A percentile compares a stretch with the other conserved stretches of the same genome.
These are phyloP conservation scores for Troglohyphantes excavatus DNA, from an alignment of 2,888 invertebrate species.

Conservation along the genomic window DNA sequence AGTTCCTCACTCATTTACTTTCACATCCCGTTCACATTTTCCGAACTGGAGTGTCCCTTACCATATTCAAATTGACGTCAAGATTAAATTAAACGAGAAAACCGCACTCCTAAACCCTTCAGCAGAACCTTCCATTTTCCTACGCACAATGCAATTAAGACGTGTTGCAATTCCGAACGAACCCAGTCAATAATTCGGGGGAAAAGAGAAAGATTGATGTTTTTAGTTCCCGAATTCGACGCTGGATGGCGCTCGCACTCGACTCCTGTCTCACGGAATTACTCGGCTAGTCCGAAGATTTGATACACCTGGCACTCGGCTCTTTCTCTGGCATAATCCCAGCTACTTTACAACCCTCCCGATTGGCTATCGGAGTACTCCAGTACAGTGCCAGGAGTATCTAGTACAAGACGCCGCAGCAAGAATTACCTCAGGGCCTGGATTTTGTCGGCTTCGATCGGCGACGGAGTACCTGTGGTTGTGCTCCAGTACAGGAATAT, in stretches of 20 bases:
- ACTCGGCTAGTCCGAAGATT: slow-evolving; percentile 68
- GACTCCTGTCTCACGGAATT: slow-evolving; percentile 41
- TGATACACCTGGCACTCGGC: slow-evolving; percentile 71
- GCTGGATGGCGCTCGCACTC: slow-evolving; percentile 62
- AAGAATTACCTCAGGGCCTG: background rate
- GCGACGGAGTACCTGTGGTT: background rate
- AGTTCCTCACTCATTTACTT: too few species aligned
- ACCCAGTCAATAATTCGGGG: slow-evolving; percentile 12
- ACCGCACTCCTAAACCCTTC: too few species aligned
- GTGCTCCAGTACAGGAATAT: slow-evolving; percentile 12
- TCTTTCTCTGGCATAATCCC: slow-evolving; percentile 26
- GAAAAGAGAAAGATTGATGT: slow-evolving; percentile 54
- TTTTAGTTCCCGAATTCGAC: slow-evolving; percentile 22
- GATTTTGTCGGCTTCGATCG: background rate
- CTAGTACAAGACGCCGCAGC: background rate
- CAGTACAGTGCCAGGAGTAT: slow-evolving; percentile 7
- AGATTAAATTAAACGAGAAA: too few species aligned
- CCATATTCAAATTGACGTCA: too few species aligned
- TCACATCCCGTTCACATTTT: too few species aligned
- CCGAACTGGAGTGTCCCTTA: too few species aligned
- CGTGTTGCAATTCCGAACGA: slow-evolving; percentile 56
- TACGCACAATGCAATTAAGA: slow-evolving; percentile 23
- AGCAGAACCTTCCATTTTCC: background rate
- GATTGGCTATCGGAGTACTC: slow-evolving; percentile 13
- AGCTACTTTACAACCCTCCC: slow-evolving; percentile 23